phyloP scores from a whole-genome alignment of 2,113 vertebrate genomes.

The Apus apus region DNA sequence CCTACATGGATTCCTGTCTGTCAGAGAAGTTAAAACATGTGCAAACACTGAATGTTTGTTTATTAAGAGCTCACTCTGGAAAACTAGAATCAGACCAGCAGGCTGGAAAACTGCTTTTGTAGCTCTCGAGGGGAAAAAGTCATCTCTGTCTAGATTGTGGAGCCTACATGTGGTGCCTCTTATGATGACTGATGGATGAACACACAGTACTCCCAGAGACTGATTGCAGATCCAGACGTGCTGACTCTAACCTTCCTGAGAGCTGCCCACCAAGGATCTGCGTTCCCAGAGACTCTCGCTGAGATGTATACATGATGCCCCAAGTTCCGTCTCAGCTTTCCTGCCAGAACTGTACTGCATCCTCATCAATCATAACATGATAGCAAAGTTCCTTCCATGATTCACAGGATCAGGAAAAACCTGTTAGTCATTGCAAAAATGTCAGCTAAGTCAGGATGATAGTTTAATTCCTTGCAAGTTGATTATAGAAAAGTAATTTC shows the following conservation, averaged over 20 bases:
- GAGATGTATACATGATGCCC: not conserved
- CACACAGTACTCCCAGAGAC: not conserved
- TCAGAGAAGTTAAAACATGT: not conserved
- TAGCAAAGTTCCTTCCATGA: not conserved
- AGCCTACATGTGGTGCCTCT: not conserved
- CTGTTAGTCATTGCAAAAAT: not conserved
- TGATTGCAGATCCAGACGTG: rapidly evolving
- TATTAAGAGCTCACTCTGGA: not conserved
- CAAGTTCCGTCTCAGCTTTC: not conserved
- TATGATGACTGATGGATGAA: not conserved
- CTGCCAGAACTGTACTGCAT: not conserved
- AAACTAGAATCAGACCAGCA: not conserved
- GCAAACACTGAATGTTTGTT: constrained; percentile 9
- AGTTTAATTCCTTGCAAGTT: not conserved
- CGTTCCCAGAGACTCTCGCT: not conserved
- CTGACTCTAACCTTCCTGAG: not conserved
- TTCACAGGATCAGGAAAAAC: not conserved
- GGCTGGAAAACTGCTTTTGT: not conserved
- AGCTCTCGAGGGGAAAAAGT: not conserved
- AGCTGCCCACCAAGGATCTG: not conserved
- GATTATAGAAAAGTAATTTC: not conserved
- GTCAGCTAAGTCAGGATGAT: not conserved
- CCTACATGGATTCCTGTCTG: not conserved
- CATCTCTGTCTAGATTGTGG: not conserved
- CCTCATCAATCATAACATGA: not conserved